phyloP scores from a whole-genome alignment of 2,113 vertebrate genomes.

The Typhlomys cinereus region DNA sequence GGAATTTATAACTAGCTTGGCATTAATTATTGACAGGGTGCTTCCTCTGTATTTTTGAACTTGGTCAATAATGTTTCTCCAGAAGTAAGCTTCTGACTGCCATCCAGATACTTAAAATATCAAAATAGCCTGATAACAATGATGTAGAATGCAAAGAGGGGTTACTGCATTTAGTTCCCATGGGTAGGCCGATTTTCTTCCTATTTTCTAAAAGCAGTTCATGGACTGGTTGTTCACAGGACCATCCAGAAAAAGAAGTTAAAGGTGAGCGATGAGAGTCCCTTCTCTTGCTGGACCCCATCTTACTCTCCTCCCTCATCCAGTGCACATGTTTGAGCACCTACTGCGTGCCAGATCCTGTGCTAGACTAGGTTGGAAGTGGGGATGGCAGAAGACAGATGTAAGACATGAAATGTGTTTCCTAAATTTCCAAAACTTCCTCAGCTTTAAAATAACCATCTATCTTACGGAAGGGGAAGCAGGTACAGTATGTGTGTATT shows the following conservation, averaged over 20 bases:
- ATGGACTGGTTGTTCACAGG: neutral
- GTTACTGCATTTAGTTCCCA: conserved; percentile 36
- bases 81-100: conserved; percentile 57
- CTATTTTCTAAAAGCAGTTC: conserved; percentile 32
- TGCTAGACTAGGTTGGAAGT: neutral
- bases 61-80: conserved; percentile 54
- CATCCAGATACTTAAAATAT: conserved; percentile 55
- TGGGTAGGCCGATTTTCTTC: conserved; percentile 53
- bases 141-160: conserved; percentile 19
- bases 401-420: neutral
- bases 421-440: neutral
- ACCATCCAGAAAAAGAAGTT: neutral
- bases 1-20: conserved; percentile 61
- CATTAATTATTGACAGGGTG: conserved; percentile 62
- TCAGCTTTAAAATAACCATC: neutral
- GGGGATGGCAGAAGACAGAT: neutral
- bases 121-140: conserved; percentile 66
- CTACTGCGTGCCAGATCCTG: neutral
- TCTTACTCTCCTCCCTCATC: neutral
- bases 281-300: neutral
- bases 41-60: conserved; percentile 55
- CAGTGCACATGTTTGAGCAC: neutral
- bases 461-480: neutral
- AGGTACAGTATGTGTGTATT: neutral
- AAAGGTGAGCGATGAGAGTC: neutral